Evolutionary conservation across 2,888 invertebrate genomes (phyloP).

Genomic region (Sinodicranocentrus sp.): DNA sequence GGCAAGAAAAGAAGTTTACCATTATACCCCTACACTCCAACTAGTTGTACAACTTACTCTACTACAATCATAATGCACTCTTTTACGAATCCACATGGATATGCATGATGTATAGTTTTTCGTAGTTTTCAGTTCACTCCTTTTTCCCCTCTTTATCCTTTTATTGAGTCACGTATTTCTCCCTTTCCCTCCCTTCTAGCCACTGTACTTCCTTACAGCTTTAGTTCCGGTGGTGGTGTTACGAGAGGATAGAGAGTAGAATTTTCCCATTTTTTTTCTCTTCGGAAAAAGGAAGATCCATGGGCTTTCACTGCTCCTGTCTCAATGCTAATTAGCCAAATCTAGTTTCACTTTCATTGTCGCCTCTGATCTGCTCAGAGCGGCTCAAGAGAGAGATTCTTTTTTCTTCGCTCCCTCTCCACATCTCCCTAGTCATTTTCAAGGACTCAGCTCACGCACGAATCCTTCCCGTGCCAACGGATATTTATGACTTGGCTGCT

Average conservation of each 20-base stretch:
- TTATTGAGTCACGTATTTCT: conserved; percentile 66
- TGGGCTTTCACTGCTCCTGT: conserved; percentile 50
- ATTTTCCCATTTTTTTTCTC: conserved; percentile 9
- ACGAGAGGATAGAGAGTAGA: not conserved
- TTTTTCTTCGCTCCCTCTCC: conserved; percentile 18
- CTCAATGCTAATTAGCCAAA: conserved; percentile 69
- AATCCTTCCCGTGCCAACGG: conserved; percentile 18
- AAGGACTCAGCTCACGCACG: conserved; percentile 40
- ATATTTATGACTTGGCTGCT: conserved; percentile 20
- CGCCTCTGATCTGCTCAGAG: conserved; percentile 57
- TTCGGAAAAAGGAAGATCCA: conserved; percentile 23
- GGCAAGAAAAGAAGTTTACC: conserved; percentile 1
- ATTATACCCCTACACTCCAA: not conserved
- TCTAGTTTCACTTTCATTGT: conserved; percentile 70
- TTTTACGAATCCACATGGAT: not conserved
- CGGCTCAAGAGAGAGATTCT: conserved; percentile 41
- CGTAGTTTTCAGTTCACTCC: conserved; percentile 24
- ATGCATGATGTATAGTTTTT: not conserved
- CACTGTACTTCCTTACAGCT: conserved; percentile 47
- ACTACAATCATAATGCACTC: not conserved
- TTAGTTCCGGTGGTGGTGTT: conserved; percentile 50
- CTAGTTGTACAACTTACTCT: not conserved
- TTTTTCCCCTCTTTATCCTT: conserved; percentile 42
- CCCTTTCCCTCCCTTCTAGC: conserved; percentile 20
- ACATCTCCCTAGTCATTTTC: conserved; percentile 51